These are phyloP conservation scores for Parthenolecanium corni DNA, from an alignment of 2,888 invertebrate species.

Conservation along the genomic window DNA sequence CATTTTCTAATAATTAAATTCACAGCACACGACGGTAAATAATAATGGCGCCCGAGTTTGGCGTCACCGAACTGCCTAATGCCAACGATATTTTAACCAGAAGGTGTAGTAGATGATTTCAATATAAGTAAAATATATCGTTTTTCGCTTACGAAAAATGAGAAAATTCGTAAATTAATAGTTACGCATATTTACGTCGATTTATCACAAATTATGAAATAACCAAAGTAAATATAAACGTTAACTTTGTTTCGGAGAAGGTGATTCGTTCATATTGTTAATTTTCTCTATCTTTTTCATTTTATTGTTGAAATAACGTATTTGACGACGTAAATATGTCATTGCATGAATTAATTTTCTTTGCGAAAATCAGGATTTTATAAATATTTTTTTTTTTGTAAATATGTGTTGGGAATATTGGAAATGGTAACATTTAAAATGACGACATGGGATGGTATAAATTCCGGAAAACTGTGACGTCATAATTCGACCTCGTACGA, in stretches of 20 bases:
- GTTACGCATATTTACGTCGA: slow-evolving; percentile 23
- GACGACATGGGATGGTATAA: no score
- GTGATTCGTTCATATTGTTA: no score
- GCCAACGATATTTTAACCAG: slow-evolving; percentile 13
- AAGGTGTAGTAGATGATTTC: slow-evolving; percentile 22
- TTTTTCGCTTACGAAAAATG: slow-evolving; percentile 10
- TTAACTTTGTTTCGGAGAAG: background rate
- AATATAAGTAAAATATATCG: slow-evolving; percentile 3
- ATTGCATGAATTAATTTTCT: background rate
- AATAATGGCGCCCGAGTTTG: slow-evolving; percentile 22
- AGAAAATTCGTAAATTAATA: background rate
- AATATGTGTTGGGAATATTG: no score
- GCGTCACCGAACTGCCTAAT: slow-evolving; percentile 17
- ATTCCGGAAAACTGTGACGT: no score
- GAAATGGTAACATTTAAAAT: no score
- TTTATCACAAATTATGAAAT: background rate
- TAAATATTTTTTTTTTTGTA: no score
- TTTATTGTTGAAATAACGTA: background rate
- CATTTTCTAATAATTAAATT: slow-evolving; percentile 10
- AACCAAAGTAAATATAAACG: background rate
- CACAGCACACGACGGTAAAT: slow-evolving; percentile 18
- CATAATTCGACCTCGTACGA: no score
- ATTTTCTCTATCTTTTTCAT: background rate
- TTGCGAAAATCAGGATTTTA: no score
- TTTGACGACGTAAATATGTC: slow-evolving; percentile 1